Evolutionary conservation across 2,113 vertebrate species (phyloP), one percentile per base, ranked within the genome.

Genomic region (Trogon surrucura): DNA sequence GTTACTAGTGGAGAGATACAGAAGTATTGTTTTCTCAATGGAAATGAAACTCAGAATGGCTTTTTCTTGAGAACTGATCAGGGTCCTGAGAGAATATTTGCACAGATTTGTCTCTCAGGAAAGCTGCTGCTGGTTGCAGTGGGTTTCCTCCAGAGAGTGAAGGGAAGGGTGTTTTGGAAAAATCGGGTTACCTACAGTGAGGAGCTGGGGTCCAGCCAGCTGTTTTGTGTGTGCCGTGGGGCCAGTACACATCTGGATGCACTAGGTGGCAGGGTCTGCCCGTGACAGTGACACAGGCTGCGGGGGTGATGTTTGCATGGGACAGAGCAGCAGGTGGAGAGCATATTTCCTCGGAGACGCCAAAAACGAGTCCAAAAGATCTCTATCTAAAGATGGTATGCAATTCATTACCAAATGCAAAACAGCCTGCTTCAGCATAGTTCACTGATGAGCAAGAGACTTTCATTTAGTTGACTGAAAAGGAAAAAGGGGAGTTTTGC

Each of bases 231-330:
- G 48, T 80, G 44, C 47, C 0, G 0, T 65, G 25, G 65, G 58
- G 41, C 86, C 82, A 95, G 53, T 95, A 82, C 94, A 80, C 74
- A 72, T 88, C 80, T 96, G 82, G 88, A 88, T 93, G 87, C 97
- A 88, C 96, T 92, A 97, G 97, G 88, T 97, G 97, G 96, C 95
- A 95, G 93, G 56, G 82, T 96, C 62, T 95, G 92, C 93, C 88
- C 21, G 29, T 15, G 41, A 57, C 65, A 90, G 74, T 4, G 57
- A 30, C 80, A 53, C 45, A 11, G 0, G 6, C 61, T 12, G 30
- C 58, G 72, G 67, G 67, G 91, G 61, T 89, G 25, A 30, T 82
- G 74, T 91, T 94, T 75, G 75, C 57, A 70, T 18, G 82, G 87
- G 83, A 90, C 71, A 34, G 50, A 85, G 90, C 72, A 86, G 80